These are phyloP conservation scores for Tachina lurida DNA, from an alignment of 2,888 invertebrate species.

Conservation along the genomic window DNA sequence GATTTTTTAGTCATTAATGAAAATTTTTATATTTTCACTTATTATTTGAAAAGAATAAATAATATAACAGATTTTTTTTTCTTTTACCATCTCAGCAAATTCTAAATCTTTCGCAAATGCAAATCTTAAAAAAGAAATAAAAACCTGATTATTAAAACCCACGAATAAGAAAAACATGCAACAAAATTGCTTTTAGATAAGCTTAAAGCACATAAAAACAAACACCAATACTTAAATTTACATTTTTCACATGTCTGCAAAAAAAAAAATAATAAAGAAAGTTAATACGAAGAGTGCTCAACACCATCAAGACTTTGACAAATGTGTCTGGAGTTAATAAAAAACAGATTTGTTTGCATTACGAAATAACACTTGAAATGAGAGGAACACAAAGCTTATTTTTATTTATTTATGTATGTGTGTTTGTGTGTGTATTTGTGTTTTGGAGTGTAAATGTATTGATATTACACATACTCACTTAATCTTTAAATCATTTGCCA, in stretches of 20 bases:
- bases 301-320: constrained; percentile 26
- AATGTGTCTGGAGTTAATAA: constrained; percentile 62
- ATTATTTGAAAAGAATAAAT: too few species aligned
- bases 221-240: neutral
- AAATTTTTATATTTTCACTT: too few species aligned
- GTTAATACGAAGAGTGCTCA: neutral
- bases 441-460: neutral
- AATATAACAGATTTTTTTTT: too few species aligned
- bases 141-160: neutral
- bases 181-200: constrained; percentile 27
- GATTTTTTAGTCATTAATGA: too few species aligned
- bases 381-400: neutral
- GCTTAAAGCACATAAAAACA: constrained; percentile 48
- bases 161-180: neutral
- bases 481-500: too few species aligned
- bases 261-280: neutral
- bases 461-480: too few species aligned
- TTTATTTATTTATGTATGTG: neutral
- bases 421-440: neutral
- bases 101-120: neutral
- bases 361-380: constrained; percentile 16
- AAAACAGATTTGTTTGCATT: constrained; percentile 57
- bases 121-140: neutral
- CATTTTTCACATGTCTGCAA: constrained; percentile 28
- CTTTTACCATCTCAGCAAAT: too few species aligned